A percentile compares a stretch with the other conserved stretches of the same genome.
Evolutionary conservation across 2,113 vertebrate genomes (phyloP).

Genomic region (Monarcha castaneiventris): DNA sequence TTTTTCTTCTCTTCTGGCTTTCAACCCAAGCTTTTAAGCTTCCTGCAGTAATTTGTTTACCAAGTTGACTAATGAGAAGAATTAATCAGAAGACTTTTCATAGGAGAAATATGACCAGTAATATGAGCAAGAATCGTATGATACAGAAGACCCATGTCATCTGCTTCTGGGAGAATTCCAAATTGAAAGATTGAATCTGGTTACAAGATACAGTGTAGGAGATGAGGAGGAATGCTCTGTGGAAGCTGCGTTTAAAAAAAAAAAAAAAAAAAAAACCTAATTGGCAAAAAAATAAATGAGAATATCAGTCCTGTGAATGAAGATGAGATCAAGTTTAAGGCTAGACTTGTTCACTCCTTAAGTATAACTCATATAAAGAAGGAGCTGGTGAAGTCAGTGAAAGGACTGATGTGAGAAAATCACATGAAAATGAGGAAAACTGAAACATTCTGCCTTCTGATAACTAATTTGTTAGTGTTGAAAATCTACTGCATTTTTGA

Average conservation of each 20-base stretch:
- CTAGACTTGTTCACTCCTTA: neutral
- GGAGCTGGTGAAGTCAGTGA: neutral
- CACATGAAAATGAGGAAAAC: neutral
- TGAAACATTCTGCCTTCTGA: neutral
- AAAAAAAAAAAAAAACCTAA: neutral
- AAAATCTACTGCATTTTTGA: neutral
- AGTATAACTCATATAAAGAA: neutral
- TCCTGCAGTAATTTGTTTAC: constrained; percentile 55
- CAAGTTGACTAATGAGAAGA: constrained; percentile 58
- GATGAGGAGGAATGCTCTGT: neutral
- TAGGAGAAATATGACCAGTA: constrained; percentile 40
- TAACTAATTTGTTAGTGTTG: neutral
- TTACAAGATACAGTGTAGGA: neutral
- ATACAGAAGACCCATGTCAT: constrained; percentile 12
- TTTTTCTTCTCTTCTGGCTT: constrained; percentile 22
- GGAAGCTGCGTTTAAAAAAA: neutral
- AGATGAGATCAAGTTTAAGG: neutral
- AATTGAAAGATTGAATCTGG: neutral
- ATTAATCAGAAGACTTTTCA: constrained; percentile 37
- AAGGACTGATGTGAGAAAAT: neutral
- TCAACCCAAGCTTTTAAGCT: constrained; percentile 51
- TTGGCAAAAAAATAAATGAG: neutral
- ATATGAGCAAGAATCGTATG: neutral
- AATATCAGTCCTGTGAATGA: neutral
- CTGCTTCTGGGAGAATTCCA: constrained; percentile 32